These are phyloP conservation scores for Plagiodera versicolora DNA, from an alignment of 2,888 invertebrate genomes.

Conservation along the genomic window DNA sequence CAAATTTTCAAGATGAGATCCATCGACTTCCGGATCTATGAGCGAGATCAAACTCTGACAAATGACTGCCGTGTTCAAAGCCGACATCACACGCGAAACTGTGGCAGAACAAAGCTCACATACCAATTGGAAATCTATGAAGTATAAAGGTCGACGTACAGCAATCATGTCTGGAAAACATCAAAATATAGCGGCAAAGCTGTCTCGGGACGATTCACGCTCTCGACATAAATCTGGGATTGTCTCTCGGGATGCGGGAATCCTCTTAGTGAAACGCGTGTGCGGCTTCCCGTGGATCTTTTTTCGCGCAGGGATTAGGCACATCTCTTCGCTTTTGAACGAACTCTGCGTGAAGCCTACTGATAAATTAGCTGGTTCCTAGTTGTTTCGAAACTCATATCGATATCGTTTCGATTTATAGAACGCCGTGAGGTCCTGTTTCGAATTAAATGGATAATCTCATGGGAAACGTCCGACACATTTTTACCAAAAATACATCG, in stretches of 20 bases:
- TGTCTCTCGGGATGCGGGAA: conserved; percentile 47
- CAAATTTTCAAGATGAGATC: not conserved
- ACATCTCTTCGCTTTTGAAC: conserved; percentile 33
- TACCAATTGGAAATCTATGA: conserved; percentile 30
- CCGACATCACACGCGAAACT: conserved; percentile 2
- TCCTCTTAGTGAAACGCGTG: conserved; percentile 51
- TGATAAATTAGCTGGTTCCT: conserved; percentile 42
- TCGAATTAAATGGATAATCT: not conserved
- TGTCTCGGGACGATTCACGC: conserved; percentile 49
- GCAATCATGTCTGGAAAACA: conserved; percentile 46
- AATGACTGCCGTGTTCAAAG: not conserved
- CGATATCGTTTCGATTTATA: not conserved
- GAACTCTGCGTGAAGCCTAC: conserved; percentile 34
- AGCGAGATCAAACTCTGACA: not conserved
- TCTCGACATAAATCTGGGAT: conserved; percentile 53
- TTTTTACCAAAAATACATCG: too few relatives aligned
- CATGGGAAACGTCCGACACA: not conserved
- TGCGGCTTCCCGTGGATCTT: conserved; percentile 47
- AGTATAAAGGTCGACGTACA: conserved; percentile 34
- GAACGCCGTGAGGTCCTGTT: not conserved
- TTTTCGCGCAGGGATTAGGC: conserved; percentile 43
- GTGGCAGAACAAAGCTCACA: conserved; percentile 4
- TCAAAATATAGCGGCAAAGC: conserved; percentile 53
- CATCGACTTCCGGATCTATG: not conserved
- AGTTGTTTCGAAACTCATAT: conserved; percentile 19